phyloP scores from a whole-genome alignment of 1,140 invertebrate species.

The Drosophila setifemur region DNA sequence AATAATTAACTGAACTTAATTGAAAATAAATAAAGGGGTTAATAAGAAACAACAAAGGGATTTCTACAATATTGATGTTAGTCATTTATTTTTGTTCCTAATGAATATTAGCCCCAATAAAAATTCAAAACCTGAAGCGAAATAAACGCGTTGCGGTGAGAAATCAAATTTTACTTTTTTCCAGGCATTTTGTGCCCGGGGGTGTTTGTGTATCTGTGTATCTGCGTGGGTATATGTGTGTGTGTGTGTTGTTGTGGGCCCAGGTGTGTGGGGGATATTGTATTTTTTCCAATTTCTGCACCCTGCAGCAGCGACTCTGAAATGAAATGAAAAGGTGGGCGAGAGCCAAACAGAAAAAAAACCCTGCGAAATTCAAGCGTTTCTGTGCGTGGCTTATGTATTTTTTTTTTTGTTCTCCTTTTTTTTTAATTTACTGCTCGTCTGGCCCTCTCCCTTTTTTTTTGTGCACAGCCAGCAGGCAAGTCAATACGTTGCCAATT shows the following conservation, averaged over 20 bases:
- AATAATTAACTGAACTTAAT: no score
- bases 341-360: slow-evolving; percentile 18
- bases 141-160: slow-evolving; percentile 1
- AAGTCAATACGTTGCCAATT: slow-evolving; percentile 62
- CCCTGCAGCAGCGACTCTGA: not conserved
- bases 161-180: slow-evolving; percentile 41
- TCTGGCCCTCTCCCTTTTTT: slow-evolving; percentile 2
- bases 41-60: no score
- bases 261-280: not conserved
- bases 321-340: not conserved
- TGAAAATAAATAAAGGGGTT: no score
- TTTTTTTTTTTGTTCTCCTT: not conserved
- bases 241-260: slow-evolving; percentile 3
- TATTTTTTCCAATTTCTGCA: slow-evolving; percentile 5
- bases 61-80: no score
- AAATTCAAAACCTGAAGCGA: not conserved
- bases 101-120: no score
- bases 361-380: slow-evolving; percentile 8
- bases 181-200: slow-evolving; percentile 12
- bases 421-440: slow-evolving; percentile 45
- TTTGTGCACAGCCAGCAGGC: slow-evolving; percentile 11
- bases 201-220: not conserved
- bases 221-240: not conserved
- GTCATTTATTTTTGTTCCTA: no score
- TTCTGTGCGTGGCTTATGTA: slow-evolving; percentile 10